Evolutionary conservation across 1,140 invertebrate genomes (phyloP), one percentile per base, ranked within the genome.

Genomic region (Doryteuthis pealeii): DNA sequence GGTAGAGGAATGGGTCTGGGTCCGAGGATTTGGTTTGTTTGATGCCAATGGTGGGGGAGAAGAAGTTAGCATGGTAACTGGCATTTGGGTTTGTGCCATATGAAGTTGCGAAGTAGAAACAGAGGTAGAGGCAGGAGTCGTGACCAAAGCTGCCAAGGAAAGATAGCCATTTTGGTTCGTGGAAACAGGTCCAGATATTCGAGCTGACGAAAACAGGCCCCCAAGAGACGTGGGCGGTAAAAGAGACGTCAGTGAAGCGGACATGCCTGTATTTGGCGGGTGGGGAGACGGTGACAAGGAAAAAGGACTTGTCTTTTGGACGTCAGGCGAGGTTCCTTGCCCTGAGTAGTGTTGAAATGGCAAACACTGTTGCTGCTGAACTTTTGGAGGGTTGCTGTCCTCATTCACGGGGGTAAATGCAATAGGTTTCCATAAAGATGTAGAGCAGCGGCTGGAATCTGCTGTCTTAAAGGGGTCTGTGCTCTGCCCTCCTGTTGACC

Each of bases 371-470:
- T 68, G 28, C n/a, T 68, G 31, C 18, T 68, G 32, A 40, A 40
- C 35, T 40, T 10, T 40, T 40, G 35, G 35, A 32, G 15, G n/a
- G 15, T 22, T 18, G 32, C 32, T 68, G 58, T 74, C 67, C 66
- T 70, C 76, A 35, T 49, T 72, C 14, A 71, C 31, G 22, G 80
- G 75, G 72, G 76, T 78, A 72, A 82, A 72, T 62, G 77, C 74
- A 49, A 83, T 78, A 10, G 83, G 83, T 68, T 80, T 83, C 81
- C 81, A 83, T 18, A 85, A 54, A 28, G 72, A 73, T 10, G 58
- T 30, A 71, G 69, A 58, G 14, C 43, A n/a, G 22, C 15, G 22
- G n/a, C 22, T 71, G 33, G 22, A 49, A 49, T 68, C 66, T 4
- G 31, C 8, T 6, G 32, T 32, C 30, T 8, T 8, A 68, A 68